phyloP scores from a whole-genome alignment of 2,888 invertebrate genomes.

The Drosophila yooni region DNA sequence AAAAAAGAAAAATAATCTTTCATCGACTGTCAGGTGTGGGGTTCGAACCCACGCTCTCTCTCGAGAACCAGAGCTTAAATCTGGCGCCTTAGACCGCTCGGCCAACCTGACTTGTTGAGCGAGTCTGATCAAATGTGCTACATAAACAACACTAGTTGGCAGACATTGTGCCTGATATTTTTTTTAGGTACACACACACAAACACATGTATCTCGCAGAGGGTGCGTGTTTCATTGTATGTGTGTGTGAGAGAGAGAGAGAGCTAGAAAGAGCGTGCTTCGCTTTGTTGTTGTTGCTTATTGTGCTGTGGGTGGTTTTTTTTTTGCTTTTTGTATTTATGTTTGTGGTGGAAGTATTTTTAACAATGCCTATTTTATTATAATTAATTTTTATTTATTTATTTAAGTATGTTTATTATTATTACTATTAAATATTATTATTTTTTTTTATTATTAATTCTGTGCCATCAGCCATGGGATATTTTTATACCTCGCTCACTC shows the following conservation, averaged over 20 bases:
- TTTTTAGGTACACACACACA: constrained; percentile 23
- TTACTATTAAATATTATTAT: background rate
- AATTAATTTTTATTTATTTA: background rate
- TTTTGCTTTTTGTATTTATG: background rate
- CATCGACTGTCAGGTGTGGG: constrained; percentile 88
- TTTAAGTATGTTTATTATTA: background rate
- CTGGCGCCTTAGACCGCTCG: constrained; percentile 94
- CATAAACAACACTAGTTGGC: constrained; percentile 35
- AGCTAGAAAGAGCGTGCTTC: background rate
- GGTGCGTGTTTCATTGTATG: constrained; percentile 30
- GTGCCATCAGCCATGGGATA: constrained; percentile 21
- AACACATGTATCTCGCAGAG: constrained; percentile 7
- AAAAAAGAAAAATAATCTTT: constrained; percentile 28
- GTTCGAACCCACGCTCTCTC: constrained; percentile 94
- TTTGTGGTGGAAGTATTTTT: background rate
- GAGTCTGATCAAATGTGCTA: constrained; percentile 52
- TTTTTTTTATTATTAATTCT: background rate
- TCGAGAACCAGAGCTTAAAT: constrained; percentile 93
- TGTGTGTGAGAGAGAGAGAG: background rate
- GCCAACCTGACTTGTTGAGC: constrained; percentile 88
- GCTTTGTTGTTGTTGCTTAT: constrained; percentile 2
- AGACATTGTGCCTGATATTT: constrained; percentile 21
- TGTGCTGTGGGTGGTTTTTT: constrained; percentile 1
- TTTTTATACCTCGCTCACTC: constrained; percentile 34
- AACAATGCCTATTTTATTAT: background rate